phyloP scores from a whole-genome alignment of 2,888 invertebrate species.

The Villa cingulata region DNA sequence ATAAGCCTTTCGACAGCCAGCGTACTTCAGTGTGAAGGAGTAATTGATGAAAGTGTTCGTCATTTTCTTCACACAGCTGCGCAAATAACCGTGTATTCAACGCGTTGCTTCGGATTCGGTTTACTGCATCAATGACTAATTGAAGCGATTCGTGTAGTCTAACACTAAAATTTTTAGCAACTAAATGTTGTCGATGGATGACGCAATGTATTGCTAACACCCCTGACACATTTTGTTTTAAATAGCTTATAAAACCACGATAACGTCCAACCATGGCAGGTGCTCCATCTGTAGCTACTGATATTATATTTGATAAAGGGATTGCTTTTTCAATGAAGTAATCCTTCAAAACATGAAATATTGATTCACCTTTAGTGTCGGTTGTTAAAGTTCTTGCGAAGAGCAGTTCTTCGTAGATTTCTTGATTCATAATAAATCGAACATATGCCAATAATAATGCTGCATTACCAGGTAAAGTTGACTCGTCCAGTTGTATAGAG shows the following conservation, averaged over 20 bases:
- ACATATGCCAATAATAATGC: conserved; percentile 26
- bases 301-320: conserved; percentile 7
- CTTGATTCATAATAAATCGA: conserved; percentile 16
- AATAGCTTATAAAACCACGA: not conserved
- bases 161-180: conserved; percentile 1
- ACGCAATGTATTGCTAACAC: conserved; percentile 1
- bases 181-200: not conserved
- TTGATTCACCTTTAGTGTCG: conserved; percentile 9
- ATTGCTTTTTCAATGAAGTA: conserved; percentile 6
- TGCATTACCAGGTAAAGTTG: conserved; percentile 25
- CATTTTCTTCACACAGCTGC: too few species aligned
- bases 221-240: not conserved
- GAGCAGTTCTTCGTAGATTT: conserved; percentile 2
- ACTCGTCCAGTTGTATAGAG: conserved; percentile 29
- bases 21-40: too few species aligned
- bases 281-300: conserved; percentile 7
- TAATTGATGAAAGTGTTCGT: too few species aligned
- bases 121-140: too few species aligned
- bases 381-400: conserved; percentile 3
- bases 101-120: too few species aligned
- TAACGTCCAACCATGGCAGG: not conserved
- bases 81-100: too few species aligned
- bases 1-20: too few species aligned
- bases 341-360: conserved; percentile 3
- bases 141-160: not conserved